phyloP scores from a whole-genome alignment of 2,888 invertebrate species.

The Agriopis leucophaearia region DNA sequence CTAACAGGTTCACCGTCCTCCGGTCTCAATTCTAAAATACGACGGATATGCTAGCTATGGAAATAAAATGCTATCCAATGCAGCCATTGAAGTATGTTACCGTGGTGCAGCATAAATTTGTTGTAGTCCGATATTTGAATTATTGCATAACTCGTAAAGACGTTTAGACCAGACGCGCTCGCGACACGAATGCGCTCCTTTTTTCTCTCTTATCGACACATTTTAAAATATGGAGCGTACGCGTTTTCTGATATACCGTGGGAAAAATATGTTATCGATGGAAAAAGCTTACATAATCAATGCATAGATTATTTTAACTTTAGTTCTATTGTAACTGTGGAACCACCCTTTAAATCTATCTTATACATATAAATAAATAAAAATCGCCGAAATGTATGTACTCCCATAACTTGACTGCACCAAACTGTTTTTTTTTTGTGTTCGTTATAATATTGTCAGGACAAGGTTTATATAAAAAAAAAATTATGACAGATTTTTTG shows the following conservation, averaged over 20 bases:
- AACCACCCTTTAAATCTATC: not conserved
- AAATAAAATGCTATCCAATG: constrained; percentile 84
- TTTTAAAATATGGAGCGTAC: constrained; percentile 60
- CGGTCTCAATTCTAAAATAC: constrained; percentile 76
- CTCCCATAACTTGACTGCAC: too few relatives aligned
- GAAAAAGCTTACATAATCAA: constrained; percentile 21
- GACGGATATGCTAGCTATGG: constrained; percentile 65
- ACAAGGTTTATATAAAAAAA: not conserved
- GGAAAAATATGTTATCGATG: constrained; percentile 36
- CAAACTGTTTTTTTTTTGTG: too few relatives aligned
- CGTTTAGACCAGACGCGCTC: constrained; percentile 71
- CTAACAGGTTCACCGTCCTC: constrained; percentile 73
- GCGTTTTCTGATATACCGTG: constrained; percentile 50
- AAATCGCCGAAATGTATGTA: too few relatives aligned
- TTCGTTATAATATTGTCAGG: too few relatives aligned
- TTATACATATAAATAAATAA: too few relatives aligned
- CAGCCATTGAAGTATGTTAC: constrained; percentile 82
- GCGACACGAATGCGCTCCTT: constrained; percentile 65
- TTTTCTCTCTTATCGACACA: constrained; percentile 66
- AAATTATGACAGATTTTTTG: too few relatives aligned
- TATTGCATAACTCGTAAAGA: constrained; percentile 85
- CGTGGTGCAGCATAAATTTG: constrained; percentile 82
- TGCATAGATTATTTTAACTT: not conserved
- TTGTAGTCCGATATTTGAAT: constrained; percentile 81
- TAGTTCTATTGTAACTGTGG: not conserved